These are phyloP conservation scores for Caenorhabditis auriculariae DNA, from an alignment of 2,888 invertebrate species.

Conservation along the genomic window DNA sequence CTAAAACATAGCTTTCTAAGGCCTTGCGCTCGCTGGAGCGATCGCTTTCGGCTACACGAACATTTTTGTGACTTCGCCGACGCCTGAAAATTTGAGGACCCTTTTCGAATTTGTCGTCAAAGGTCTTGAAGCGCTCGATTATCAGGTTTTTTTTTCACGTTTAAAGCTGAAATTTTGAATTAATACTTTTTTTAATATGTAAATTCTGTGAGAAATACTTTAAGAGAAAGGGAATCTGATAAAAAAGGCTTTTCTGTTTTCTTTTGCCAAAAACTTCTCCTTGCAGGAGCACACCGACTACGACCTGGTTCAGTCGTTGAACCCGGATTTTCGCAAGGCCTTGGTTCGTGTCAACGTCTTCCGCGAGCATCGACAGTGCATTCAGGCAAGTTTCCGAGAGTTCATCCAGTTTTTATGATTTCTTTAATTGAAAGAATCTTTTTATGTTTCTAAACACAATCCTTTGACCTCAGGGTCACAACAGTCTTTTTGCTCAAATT, in stretches of 20 bases:
- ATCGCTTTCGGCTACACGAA: slow-evolving; percentile 77
- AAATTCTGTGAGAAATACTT: not conserved
- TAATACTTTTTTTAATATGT: not conserved
- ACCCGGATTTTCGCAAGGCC: slow-evolving; percentile 94
- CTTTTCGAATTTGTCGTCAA: slow-evolving; percentile 94
- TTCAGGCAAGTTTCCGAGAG: slow-evolving; percentile 47
- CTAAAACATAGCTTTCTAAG: too few relatives aligned
- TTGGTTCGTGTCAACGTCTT: slow-evolving; percentile 88
- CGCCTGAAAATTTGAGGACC: slow-evolving; percentile 95
- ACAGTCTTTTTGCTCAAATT: too few relatives aligned
- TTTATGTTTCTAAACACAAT: too few relatives aligned
- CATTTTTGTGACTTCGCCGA: slow-evolving; percentile 94
- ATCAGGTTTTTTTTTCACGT: slow-evolving; percentile 70
- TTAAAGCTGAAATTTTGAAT: not conserved
- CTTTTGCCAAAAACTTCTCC: slow-evolving; percentile 1
- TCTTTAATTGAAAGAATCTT: too few relatives aligned
- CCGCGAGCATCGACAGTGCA: slow-evolving; percentile 59
- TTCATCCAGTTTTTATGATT: too few relatives aligned
- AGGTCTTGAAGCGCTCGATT: slow-evolving; percentile 83
- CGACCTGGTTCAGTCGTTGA: slow-evolving; percentile 87
- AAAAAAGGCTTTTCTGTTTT: slow-evolving; percentile 4
- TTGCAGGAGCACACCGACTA: slow-evolving; percentile 90
- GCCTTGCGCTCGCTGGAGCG: slow-evolving; percentile 76
- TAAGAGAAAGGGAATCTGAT: not conserved
- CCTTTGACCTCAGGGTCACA: too few relatives aligned